A percentile compares a stretch with the other conserved stretches of the same genome.
Evolutionary conservation across 2,113 vertebrate genomes (phyloP).

Genomic region (Salvelinus sp.): DNA sequence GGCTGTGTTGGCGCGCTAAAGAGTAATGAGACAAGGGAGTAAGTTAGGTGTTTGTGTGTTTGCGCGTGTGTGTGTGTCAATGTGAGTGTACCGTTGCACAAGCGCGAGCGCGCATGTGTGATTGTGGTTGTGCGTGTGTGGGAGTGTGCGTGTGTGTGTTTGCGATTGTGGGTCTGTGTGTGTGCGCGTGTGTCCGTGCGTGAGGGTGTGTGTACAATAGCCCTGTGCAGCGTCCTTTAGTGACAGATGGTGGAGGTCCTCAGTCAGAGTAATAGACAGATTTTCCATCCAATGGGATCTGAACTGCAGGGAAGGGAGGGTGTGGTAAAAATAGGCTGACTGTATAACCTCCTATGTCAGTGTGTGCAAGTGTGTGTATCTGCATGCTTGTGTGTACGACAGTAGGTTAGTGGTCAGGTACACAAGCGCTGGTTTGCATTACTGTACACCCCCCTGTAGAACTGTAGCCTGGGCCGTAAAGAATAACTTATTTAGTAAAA

Average conservation of each 20-base stretch:
- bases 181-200: no score
- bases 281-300: slow-evolving; percentile 74
- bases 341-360: slow-evolving; percentile 56
- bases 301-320: slow-evolving; percentile 50
- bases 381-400: slow-evolving; percentile 17
- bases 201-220: slow-evolving; percentile 30
- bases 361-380: slow-evolving; percentile 32
- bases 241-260: slow-evolving; percentile 76
- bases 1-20: neutral
- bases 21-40: neutral
- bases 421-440: no score
- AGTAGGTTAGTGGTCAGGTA: no score
- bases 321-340: slow-evolving; percentile 73
- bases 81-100: slow-evolving; percentile 19
- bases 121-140: no score
- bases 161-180: no score
- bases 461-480: no score
- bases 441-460: no score
- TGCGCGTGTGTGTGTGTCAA: no score
- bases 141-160: no score
- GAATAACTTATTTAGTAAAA: no score
- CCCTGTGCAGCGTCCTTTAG: slow-evolving; percentile 45
- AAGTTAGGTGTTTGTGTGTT: no score
- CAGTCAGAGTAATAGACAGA: slow-evolving; percentile 77
- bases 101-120: no score